These are phyloP conservation scores for Tipula helvola DNA, from an alignment of 2,888 invertebrate genomes.

Conservation along the genomic window DNA sequence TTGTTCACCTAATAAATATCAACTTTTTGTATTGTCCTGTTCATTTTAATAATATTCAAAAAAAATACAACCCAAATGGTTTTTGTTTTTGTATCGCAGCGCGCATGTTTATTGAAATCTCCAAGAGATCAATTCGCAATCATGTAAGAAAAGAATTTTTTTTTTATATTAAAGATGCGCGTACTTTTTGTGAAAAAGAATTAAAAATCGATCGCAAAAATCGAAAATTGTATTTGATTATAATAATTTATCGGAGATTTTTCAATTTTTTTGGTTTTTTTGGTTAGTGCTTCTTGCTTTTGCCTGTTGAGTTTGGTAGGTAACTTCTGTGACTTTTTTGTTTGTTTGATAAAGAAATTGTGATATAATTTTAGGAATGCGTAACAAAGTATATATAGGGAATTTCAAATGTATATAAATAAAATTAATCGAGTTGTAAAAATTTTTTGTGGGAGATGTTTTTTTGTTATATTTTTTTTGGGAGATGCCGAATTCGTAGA, in stretches of 20 bases:
- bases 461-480: not conserved
- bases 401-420: not conserved
- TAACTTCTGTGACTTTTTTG: not conserved
- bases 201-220: not conserved
- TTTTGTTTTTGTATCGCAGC: not conserved
- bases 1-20: slow-evolving; percentile 9
- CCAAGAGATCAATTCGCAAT: not conserved
- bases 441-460: not conserved
- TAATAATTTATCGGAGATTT: not conserved
- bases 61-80: not conserved
- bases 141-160: not conserved
- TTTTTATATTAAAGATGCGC: not conserved
- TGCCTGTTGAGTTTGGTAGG: not conserved
- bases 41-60: not conserved
- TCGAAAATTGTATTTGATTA: not conserved
- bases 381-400: not conserved
- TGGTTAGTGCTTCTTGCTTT: not conserved
- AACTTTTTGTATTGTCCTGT: slow-evolving; percentile 9
- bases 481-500: not conserved
- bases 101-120: not conserved
- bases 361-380: not conserved
- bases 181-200: not conserved
- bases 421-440: not conserved
- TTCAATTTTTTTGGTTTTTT: not conserved
- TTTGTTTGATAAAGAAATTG: not conserved